Percentiles rank a stretch among this genome's conserved stretches.
Evolutionary conservation across 1,140 invertebrate genomes (phyloP).

Genomic region (Reticulitermes speratus): DNA sequence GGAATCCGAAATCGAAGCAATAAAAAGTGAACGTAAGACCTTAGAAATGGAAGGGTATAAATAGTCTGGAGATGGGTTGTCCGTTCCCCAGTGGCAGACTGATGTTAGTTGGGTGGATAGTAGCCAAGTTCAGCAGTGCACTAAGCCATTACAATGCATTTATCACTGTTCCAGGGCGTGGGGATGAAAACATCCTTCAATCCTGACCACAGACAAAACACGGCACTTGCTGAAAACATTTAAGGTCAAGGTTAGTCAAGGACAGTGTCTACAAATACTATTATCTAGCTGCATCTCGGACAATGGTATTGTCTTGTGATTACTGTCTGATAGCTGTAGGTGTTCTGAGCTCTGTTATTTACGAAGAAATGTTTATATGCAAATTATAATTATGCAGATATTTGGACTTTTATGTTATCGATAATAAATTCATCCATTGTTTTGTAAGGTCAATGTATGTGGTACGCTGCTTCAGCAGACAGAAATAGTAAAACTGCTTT

Average conservation of each 20-base stretch:
- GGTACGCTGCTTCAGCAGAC: too few species aligned
- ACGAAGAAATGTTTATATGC: too few species aligned
- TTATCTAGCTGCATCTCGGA: not conserved
- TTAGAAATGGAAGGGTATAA: too few species aligned
- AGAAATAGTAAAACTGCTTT: too few species aligned
- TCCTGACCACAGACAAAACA: constrained; percentile 14
- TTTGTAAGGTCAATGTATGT: too few species aligned
- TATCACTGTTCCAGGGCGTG: constrained; percentile 16
- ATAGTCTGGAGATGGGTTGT: not conserved
- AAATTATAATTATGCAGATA: too few species aligned
- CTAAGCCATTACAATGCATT: constrained; percentile 5
- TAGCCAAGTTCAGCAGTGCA: not conserved
- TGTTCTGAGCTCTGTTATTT: not conserved
- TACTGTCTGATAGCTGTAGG: not conserved
- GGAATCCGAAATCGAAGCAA: too few species aligned
- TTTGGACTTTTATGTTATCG: too few species aligned
- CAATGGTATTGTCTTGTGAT: not conserved
- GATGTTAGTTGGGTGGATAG: not conserved
- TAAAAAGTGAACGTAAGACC: too few species aligned
- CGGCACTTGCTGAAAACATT: constrained; percentile 4
- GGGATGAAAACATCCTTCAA: constrained; percentile 3
- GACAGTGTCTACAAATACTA: not conserved
- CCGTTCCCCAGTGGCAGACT: not conserved
- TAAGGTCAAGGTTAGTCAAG: constrained; percentile 6
- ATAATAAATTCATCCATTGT: too few species aligned